Percentiles rank a stretch among this genome's conserved stretches.
These are phyloP conservation scores for Lampris incognitus DNA, from an alignment of 2,113 vertebrate species.

Conservation along the genomic window DNA sequence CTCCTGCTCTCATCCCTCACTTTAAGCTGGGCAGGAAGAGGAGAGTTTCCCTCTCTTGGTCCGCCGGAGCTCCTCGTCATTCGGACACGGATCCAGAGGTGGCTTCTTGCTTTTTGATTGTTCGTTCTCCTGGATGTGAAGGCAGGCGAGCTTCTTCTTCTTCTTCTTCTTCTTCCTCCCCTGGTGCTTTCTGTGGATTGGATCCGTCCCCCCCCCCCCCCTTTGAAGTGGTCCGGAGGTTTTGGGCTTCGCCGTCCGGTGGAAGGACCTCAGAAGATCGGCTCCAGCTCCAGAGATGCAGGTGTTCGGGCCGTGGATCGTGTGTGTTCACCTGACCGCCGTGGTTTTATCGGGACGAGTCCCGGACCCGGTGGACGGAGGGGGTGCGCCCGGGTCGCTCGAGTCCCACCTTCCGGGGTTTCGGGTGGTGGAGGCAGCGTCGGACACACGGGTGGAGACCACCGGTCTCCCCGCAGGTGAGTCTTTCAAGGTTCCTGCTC, in stretches of 20 bases:
- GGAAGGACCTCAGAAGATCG: not conserved
- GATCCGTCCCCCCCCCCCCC: not conserved
- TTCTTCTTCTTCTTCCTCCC: not conserved
- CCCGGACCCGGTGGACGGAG: not conserved
- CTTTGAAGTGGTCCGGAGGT: not conserved
- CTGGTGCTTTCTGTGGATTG: not conserved
- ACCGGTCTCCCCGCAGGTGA: constrained; percentile 41
- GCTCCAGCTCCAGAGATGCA: constrained; percentile 31
- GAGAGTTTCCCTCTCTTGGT: too few species aligned
- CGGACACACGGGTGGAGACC: not conserved
- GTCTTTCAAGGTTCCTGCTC: constrained; percentile 9
- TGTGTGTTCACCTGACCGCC: constrained; percentile 42
- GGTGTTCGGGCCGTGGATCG: constrained; percentile 25
- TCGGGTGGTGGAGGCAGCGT: not conserved
- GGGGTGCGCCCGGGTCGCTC: constrained; percentile 5
- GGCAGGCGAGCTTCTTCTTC: too few species aligned
- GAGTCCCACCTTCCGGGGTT: not conserved
- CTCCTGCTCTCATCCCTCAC: constrained; percentile 24
- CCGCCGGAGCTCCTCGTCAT: too few species aligned
- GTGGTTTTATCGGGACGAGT: constrained; percentile 27
- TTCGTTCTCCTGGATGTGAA: not conserved
- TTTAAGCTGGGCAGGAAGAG: constrained; percentile 3
- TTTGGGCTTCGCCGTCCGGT: constrained; percentile 2
- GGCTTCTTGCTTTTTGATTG: not conserved
- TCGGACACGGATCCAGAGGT: too few species aligned